phyloP scores from a whole-genome alignment of 1,140 invertebrate genomes.

The Metopolophium dirhodum region DNA sequence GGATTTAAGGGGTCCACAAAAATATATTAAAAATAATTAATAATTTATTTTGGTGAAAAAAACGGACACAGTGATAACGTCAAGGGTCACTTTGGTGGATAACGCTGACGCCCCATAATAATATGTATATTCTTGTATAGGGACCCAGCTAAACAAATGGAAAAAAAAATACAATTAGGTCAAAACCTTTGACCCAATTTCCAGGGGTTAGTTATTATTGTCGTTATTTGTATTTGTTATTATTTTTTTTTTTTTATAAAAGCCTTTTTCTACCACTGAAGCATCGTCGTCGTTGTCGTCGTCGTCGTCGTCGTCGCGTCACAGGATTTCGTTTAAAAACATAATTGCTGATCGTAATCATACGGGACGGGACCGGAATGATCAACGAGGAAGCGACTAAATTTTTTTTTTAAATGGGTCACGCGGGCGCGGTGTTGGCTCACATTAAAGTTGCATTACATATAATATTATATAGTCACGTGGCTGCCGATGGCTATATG shows the following conservation, averaged over 20 bases:
- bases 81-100: not conserved
- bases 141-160: not conserved
- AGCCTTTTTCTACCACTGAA: not conserved
- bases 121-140: not conserved
- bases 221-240: not conserved
- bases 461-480: not conserved
- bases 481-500: not conserved
- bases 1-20: not conserved
- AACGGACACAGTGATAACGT: too few species aligned
- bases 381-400: not conserved
- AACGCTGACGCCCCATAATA: not conserved
- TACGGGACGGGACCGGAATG: not conserved
- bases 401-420: slow-evolving; percentile 39
- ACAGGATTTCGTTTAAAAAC: slow-evolving; percentile 31
- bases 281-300: too few species aligned
- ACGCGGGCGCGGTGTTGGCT: not conserved
- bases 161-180: not conserved
- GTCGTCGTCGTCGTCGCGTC: not conserved
- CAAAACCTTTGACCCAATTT: slow-evolving; percentile 23
- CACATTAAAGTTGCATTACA: not conserved
- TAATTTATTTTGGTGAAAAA: not conserved
- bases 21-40: not conserved
- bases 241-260: not conserved
- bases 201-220: not conserved
- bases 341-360: slow-evolving; percentile 54